A percentile compares a stretch with the other conserved stretches of the same genome.
Evolutionary conservation across 2,113 vertebrate species (phyloP).

Genomic region (Perca flavescens): DNA sequence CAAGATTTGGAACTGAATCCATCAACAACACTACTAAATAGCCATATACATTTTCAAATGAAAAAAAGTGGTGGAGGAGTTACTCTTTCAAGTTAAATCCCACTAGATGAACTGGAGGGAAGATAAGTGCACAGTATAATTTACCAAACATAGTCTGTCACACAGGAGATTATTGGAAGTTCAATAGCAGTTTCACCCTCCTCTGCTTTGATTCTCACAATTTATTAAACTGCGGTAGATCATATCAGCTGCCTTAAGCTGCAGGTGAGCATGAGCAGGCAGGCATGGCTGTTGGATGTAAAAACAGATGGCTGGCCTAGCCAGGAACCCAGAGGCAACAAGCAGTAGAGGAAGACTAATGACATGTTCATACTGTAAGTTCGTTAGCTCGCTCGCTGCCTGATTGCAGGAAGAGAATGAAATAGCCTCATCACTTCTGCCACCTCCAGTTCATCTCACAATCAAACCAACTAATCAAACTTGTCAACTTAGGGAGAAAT

Average conservation of each 20-base stretch:
- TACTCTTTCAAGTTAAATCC: slow-evolving; percentile 7
- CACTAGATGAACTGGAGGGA: neutral
- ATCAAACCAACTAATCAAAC: slow-evolving; percentile 7
- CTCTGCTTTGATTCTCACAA: slow-evolving; percentile 43
- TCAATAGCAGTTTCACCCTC: slow-evolving; percentile 8
- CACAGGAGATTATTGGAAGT: slow-evolving; percentile 10
- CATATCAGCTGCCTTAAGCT: slow-evolving; percentile 57
- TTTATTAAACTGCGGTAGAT: slow-evolving; percentile 68
- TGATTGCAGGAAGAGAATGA: slow-evolving; percentile 12
- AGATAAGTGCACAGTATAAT: neutral
- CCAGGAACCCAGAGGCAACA: slow-evolving; percentile 48
- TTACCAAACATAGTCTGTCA: neutral
- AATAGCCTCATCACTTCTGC: slow-evolving; percentile 4
- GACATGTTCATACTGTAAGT: slow-evolving; percentile 19
- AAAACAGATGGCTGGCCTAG: slow-evolving; percentile 65
- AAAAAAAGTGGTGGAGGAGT: neutral
- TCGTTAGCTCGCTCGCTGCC: neutral
- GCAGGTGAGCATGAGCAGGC: slow-evolving; percentile 57
- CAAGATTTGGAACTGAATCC: neutral
- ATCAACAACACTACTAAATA: neutral
- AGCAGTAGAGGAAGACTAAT: slow-evolving; percentile 46
- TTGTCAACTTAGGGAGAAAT: too few species aligned
- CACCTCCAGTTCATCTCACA: neutral
- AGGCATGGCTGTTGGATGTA: slow-evolving; percentile 56
- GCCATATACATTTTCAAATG: neutral